These are phyloP conservation scores for Agrochola macilenta DNA, from an alignment of 2,888 invertebrate species.

Conservation along the genomic window DNA sequence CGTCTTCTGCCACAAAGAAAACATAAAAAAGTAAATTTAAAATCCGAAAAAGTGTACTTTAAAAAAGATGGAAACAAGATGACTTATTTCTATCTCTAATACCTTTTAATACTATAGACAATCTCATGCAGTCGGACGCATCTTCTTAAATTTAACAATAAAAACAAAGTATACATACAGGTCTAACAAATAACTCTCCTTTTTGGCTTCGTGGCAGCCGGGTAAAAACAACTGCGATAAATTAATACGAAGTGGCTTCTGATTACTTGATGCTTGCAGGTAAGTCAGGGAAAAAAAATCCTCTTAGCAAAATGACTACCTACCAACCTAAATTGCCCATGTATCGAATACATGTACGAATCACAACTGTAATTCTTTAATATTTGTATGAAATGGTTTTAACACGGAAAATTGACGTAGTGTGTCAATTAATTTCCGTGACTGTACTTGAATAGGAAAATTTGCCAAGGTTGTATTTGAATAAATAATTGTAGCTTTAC, in stretches of 20 bases:
- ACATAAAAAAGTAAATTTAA: background rate
- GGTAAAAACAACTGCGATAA: background rate
- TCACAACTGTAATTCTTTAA: background rate
- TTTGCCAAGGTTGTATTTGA: background rate
- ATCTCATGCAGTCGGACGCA: too few relatives aligned
- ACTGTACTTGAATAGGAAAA: background rate
- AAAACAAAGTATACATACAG: too few relatives aligned
- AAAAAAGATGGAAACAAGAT: too few relatives aligned
- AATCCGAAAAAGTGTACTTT: too few relatives aligned
- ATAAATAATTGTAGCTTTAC: slow-evolving; percentile 15
- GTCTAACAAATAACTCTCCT: too few relatives aligned
- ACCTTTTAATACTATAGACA: too few relatives aligned
- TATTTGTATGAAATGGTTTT: background rate
- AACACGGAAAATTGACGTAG: background rate
- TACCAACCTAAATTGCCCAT: background rate
- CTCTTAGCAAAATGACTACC: background rate
- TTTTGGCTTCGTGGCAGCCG: too few relatives aligned
- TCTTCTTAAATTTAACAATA: too few relatives aligned
- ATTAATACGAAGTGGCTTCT: background rate
- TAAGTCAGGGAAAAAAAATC: background rate
- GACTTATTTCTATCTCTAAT: too few relatives aligned
- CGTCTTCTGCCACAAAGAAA: slow-evolving; percentile 32
- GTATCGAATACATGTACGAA: too few relatives aligned
- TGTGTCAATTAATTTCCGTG: background rate
- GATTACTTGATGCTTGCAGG: background rate